These are phyloP conservation scores for Sander lucioperca DNA, from an alignment of 2,113 vertebrate species.

Conservation along the genomic window DNA sequence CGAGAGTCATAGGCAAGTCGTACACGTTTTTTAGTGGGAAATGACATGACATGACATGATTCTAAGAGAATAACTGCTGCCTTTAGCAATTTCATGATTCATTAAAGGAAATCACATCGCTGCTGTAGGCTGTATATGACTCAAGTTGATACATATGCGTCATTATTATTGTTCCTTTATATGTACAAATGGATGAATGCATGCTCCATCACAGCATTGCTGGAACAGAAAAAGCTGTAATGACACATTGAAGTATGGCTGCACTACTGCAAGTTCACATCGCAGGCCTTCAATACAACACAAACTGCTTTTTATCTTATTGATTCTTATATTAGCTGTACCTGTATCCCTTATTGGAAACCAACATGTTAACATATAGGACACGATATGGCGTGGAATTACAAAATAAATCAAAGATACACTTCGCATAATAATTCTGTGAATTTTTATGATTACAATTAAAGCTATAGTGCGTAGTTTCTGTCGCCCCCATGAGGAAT, in stretches of 20 bases:
- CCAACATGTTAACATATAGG: neutral
- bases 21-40: conserved; percentile 5
- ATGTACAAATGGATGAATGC: neutral
- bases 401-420: no score
- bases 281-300: neutral
- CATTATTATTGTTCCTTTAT: neutral
- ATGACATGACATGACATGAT: conserved; percentile 20
- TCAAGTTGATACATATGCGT: neutral
- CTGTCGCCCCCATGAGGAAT: no score
- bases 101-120: neutral
- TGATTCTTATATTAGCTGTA: neutral
- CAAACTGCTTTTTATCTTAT: neutral
- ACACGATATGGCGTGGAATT: neutral
- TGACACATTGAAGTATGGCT: neutral
- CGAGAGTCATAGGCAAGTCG: neutral
- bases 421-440: no score
- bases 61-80: neutral
- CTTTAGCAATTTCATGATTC: neutral
- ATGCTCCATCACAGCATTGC: neutral
- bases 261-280: neutral
- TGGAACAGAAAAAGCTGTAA: neutral
- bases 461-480: no score
- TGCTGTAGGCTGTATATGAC: neutral
- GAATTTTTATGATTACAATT: no score
- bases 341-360: neutral